Conservation (phyloP, 2,113 vertebrate genomes). For the Corythoichthys intestinalis region DNA sequence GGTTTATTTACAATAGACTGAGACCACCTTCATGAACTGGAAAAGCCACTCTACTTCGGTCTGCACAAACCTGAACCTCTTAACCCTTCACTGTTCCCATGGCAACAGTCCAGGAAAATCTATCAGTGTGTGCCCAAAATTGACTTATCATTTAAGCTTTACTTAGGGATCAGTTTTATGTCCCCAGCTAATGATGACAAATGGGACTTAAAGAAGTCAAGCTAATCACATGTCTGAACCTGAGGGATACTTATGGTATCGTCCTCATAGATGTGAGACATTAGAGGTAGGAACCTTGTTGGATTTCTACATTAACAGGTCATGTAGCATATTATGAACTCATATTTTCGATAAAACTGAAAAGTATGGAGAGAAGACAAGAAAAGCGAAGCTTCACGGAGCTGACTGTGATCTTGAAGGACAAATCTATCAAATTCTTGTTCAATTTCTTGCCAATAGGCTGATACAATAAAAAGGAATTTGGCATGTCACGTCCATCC, state of each 20-base stretch:
- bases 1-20: background rate
- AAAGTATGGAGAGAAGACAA: too few relatives aligned
- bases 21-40: conserved; percentile 12
- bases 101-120: conserved; percentile 32
- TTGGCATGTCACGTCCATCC: background rate
- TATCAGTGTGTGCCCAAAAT: conserved; percentile 33
- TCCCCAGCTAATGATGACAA: conserved; percentile 67
- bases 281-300: conserved; percentile 50
- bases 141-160: conserved; percentile 52
- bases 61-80: conserved; percentile 28
- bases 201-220: conserved; percentile 55
- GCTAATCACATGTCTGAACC: conserved; percentile 34
- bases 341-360: conserved; percentile 48
- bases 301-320: conserved; percentile 63
- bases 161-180: conserved; percentile 62
- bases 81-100: conserved; percentile 43
- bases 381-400: too few relatives aligned
- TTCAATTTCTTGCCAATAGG: background rate
- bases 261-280: conserved; percentile 39
- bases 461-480: background rate
- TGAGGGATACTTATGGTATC: conserved; percentile 30
- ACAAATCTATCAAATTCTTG: too few relatives aligned
- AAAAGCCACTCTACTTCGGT: conserved; percentile 15
- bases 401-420: too few relatives aligned
- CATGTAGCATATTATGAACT: conserved; percentile 40